A percentile compares a stretch with the other conserved stretches of the same genome.
Conservation (phyloP, 2,113 vertebrate species). For the Gracilinanus agilis region DNA sequence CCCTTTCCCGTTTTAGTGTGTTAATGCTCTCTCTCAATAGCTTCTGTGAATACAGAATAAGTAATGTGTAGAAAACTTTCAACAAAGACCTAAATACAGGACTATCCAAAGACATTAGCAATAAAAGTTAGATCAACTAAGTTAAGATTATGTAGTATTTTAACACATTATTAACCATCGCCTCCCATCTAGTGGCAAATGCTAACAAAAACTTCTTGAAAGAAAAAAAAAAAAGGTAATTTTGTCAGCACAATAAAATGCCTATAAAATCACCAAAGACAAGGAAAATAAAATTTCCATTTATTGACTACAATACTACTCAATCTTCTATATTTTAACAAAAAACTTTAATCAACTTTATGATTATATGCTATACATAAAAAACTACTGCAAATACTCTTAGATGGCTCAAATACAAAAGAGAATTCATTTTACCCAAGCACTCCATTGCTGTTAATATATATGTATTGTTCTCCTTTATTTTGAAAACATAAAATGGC, state of each 20-base stretch:
- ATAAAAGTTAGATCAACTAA: not conserved
- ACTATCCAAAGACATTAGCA: not conserved
- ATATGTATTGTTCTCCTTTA: not conserved
- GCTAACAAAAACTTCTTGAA: not conserved
- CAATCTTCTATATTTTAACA: not conserved
- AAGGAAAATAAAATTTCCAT: not conserved
- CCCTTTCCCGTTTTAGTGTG: too few relatives aligned
- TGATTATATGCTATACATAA: not conserved
- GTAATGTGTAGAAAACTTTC: not conserved
- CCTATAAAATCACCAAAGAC: not conserved
- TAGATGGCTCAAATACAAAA: not conserved
- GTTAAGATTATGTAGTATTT: not conserved
- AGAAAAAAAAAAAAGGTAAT: not conserved
- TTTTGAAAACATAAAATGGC: not conserved
- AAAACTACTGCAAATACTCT: not conserved
- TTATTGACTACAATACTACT: not conserved
- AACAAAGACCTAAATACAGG: not conserved
- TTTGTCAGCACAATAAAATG: not conserved
- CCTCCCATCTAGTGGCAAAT: conserved; percentile 44
- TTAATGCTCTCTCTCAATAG: not conserved
- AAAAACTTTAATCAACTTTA: not conserved
- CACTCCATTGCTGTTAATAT: not conserved
- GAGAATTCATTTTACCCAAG: not conserved
- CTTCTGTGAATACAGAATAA: not conserved
- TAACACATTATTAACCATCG: not conserved